Conservation (phyloP, 1,140 invertebrate genomes). For the Musca vetustissima region DNA sequence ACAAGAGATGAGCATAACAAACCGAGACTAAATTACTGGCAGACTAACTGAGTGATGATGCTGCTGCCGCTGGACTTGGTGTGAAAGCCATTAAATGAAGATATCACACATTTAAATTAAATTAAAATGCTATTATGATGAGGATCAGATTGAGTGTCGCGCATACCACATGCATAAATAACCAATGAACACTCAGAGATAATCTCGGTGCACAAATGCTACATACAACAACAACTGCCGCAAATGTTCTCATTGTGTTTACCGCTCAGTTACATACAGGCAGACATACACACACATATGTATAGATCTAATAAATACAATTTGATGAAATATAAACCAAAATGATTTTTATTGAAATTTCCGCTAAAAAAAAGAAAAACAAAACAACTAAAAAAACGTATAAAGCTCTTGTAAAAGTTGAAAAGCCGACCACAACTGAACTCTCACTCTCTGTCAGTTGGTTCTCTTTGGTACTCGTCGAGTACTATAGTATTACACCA, state of each 20-base stretch:
- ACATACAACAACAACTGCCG: no score
- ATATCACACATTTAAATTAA: constrained; percentile 8
- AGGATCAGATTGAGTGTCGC: not conserved
- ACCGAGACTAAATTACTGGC: no score
- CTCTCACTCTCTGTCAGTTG: no score
- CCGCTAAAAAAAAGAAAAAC: not conserved
- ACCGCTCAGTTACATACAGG: not conserved
- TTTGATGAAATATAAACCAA: constrained; percentile 4
- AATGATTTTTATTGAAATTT: constrained; percentile 11
- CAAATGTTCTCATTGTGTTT: no score
- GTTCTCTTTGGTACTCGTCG: no score
- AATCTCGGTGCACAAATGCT: no score
- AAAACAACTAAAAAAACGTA: no score
- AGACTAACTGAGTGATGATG: not conserved
- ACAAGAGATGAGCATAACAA: no score
- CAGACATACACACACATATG: not conserved
- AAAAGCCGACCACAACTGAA: no score
- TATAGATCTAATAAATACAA: not conserved
- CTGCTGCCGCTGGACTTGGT: not conserved
- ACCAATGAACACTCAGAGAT: no score
- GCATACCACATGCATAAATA: no score
- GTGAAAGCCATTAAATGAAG: not conserved
- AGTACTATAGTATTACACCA: no score
- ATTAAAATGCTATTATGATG: constrained; percentile 1
- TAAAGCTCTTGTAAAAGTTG: not conserved